These are phyloP conservation scores for Araneus ventricosus DNA, from an alignment of 1,140 invertebrate genomes.

Conservation along the genomic window DNA sequence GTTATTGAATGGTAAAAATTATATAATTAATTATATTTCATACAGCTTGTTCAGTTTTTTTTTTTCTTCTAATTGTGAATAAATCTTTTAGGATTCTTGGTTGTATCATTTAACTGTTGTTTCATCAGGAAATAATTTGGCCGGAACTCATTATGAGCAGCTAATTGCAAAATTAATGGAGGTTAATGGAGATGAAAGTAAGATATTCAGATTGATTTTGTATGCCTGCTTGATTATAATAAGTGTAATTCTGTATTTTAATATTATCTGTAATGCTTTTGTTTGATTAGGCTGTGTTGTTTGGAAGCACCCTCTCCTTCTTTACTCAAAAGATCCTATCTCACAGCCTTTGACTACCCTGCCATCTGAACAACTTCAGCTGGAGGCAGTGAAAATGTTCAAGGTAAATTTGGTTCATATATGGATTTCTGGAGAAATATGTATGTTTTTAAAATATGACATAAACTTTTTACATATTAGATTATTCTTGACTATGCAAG, in stretches of 20 bases:
- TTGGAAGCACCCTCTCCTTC: constrained; percentile 94
- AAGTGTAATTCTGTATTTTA: background rate
- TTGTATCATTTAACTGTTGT: constrained; percentile 96
- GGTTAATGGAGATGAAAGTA: constrained; percentile 94
- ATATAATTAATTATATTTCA: too few species aligned
- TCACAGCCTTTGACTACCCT: constrained; percentile 91
- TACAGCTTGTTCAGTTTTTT: too few species aligned
- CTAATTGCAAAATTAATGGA: constrained; percentile 96
- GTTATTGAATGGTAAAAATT: too few species aligned
- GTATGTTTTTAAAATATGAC: constrained; percentile 17
- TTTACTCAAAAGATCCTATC: constrained; percentile 95
- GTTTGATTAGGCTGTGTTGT: constrained; percentile 89
- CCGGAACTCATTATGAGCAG: constrained; percentile 96
- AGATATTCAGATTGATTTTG: constrained; percentile 78
- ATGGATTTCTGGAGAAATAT: background rate
- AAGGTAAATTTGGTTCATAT: constrained; percentile 84
- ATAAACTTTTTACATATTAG: background rate
- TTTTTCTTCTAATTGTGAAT: too few species aligned
- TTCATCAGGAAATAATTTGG: constrained; percentile 92
- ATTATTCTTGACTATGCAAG: too few species aligned
- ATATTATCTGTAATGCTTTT: background rate
- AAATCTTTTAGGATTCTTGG: constrained; percentile 88
- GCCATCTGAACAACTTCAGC: constrained; percentile 90
- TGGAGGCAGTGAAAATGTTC: constrained; percentile 95
- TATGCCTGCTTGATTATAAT: constrained; percentile 12